These are phyloP conservation scores for Rousettus leschenaultii DNA, from an alignment of 2,113 vertebrate genomes.

Conservation along the genomic window DNA sequence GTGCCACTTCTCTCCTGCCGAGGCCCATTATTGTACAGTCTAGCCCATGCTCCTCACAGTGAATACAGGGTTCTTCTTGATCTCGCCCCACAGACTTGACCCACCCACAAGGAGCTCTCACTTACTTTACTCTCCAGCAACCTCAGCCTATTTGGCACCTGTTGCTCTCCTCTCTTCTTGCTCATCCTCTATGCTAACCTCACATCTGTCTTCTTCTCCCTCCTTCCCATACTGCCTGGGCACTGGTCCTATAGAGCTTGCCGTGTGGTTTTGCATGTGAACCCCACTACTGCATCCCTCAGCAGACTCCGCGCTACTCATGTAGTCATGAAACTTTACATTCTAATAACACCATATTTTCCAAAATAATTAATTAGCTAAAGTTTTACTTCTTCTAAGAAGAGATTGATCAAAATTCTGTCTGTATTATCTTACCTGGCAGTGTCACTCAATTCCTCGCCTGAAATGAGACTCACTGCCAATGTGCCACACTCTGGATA, in stretches of 20 bases:
- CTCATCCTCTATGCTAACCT: background rate
- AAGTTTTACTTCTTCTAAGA: background rate
- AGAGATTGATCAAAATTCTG: background rate
- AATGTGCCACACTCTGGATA: background rate
- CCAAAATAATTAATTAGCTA: background rate
- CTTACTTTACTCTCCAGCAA: background rate
- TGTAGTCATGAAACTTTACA: background rate
- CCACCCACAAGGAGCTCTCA: background rate
- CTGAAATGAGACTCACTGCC: background rate
- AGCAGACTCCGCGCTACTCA: background rate
- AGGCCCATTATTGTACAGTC: background rate
- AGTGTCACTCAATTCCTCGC: background rate
- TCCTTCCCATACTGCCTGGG: too few species aligned
- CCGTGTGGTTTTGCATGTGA: background rate
- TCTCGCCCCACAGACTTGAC: background rate
- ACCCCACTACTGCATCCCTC: background rate
- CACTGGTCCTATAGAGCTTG: background rate
- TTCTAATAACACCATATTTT: background rate
- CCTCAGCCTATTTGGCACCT: background rate
- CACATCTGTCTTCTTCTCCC: too few species aligned
- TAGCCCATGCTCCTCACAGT: background rate
- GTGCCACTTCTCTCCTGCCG: fast-evolving
- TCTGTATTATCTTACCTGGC: background rate
- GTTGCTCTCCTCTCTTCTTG: background rate
- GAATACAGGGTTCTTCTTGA: background rate